phyloP scores from a whole-genome alignment of 2,113 vertebrate species.

The Crocuta crocuta region DNA sequence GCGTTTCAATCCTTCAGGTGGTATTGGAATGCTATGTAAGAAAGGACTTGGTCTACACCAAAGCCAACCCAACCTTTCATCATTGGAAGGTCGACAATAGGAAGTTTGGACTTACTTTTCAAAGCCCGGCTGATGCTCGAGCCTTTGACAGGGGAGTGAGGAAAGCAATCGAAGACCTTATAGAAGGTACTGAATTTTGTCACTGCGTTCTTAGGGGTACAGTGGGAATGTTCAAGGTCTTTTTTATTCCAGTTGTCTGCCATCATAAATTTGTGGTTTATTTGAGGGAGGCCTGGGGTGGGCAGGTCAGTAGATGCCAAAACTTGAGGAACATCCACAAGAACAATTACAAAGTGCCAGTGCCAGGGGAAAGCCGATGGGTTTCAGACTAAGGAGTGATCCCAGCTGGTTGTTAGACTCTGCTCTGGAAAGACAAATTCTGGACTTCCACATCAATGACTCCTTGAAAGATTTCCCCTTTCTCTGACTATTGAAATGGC shows the following conservation, averaged over 20 bases:
- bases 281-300: background rate
- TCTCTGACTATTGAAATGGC: background rate
- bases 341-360: background rate
- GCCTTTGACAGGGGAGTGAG: constrained; percentile 98
- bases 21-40: constrained; percentile 97
- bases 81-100: constrained; percentile 99
- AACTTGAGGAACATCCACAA: background rate
- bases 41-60: constrained; percentile 98
- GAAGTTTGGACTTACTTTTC: constrained; percentile 97
- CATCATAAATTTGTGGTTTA: background rate
- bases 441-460: background rate
- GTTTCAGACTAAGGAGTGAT: background rate
- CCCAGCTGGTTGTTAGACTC: background rate
- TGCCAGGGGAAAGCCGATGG: too few relatives aligned
- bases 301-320: background rate
- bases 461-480: background rate
- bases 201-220: background rate
- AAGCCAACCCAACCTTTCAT: constrained; percentile 99
- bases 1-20: constrained; percentile 89
- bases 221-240: background rate
- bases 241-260: background rate
- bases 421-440: background rate
- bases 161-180: constrained; percentile 98
- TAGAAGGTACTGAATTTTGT: constrained; percentile 91
- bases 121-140: constrained; percentile 97